These are phyloP conservation scores for Aptenodytes forsteri DNA, from an alignment of 2,113 vertebrate genomes.

Conservation along the genomic window DNA sequence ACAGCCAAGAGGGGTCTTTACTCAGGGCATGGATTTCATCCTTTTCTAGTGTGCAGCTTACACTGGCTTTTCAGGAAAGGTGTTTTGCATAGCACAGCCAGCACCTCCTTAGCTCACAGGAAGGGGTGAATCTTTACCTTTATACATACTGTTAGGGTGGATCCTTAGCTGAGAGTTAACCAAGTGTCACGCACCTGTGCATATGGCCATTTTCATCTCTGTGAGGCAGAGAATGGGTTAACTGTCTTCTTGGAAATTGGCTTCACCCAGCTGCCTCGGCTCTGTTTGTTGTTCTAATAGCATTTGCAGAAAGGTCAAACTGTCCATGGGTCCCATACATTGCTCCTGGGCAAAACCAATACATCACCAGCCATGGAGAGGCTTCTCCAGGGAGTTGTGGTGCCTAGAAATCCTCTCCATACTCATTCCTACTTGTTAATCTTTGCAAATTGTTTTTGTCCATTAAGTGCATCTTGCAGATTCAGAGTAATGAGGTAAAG, in stretches of 20 bases:
- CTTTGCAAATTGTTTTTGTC: neutral
- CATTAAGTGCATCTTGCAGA: neutral
- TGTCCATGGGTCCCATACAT: neutral
- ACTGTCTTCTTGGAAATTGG: neutral
- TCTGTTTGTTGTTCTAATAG: constrained; percentile 30
- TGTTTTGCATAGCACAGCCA: neutral
- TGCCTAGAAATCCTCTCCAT: neutral
- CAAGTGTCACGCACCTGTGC: neutral
- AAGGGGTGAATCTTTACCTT: neutral
- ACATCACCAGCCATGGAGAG: neutral
- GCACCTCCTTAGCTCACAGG: neutral
- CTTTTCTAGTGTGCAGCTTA: neutral
- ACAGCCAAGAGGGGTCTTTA: neutral
- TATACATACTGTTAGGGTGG: neutral
- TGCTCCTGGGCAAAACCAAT: neutral
- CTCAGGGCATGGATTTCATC: neutral
- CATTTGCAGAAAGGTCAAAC: constrained; percentile 39
- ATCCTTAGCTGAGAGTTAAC: neutral
- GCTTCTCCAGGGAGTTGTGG: neutral
- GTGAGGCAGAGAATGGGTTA: neutral
- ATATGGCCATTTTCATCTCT: neutral
- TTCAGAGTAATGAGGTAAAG: neutral
- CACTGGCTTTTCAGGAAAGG: neutral
- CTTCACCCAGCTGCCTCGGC: neutral
- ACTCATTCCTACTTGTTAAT: neutral